Percentiles rank a stretch among this genome's conserved stretches.
These are phyloP conservation scores for Chrysodeixis includens DNA, from an alignment of 2,888 invertebrate genomes.

Conservation along the genomic window DNA sequence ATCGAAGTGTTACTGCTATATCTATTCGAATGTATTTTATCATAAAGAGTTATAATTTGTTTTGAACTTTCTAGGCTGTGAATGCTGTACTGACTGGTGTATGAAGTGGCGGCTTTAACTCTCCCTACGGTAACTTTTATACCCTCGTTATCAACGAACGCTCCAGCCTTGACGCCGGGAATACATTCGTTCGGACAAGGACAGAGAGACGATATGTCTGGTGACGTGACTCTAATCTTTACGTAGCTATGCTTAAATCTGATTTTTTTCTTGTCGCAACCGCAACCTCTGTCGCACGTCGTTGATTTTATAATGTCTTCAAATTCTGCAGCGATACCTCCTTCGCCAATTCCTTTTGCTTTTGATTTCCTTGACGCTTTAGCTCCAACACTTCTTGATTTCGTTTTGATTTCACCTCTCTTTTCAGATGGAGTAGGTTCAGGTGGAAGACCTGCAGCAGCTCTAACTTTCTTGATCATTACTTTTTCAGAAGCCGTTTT, in stretches of 20 bases:
- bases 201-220: slow-evolving; percentile 77
- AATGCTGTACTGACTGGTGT: slow-evolving; percentile 39
- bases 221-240: slow-evolving; percentile 80
- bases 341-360: slow-evolving; percentile 53
- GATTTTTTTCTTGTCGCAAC: slow-evolving; percentile 81
- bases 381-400: slow-evolving; percentile 63
- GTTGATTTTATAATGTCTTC: slow-evolving; percentile 75
- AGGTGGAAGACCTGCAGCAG: slow-evolving; percentile 58
- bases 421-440: slow-evolving; percentile 67
- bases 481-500: slow-evolving; percentile 70
- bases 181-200: slow-evolving; percentile 79
- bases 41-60: slow-evolving; percentile 22
- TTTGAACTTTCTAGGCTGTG: slow-evolving; percentile 4
- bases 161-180: slow-evolving; percentile 75
- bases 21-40: slow-evolving; percentile 12
- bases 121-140: slow-evolving; percentile 80
- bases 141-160: slow-evolving; percentile 77
- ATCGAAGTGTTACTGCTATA: slow-evolving; percentile 20
- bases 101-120: slow-evolving; percentile 68
- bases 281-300: slow-evolving; percentile 77
- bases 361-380: slow-evolving; percentile 49
- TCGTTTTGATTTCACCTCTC: slow-evolving; percentile 63
- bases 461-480: slow-evolving; percentile 64
- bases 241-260: slow-evolving; percentile 81
- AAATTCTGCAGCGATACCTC: slow-evolving; percentile 62